Base-by-base conservation (phyloP, 1,140 invertebrate genomes). In the Euura lappo region DNA sequence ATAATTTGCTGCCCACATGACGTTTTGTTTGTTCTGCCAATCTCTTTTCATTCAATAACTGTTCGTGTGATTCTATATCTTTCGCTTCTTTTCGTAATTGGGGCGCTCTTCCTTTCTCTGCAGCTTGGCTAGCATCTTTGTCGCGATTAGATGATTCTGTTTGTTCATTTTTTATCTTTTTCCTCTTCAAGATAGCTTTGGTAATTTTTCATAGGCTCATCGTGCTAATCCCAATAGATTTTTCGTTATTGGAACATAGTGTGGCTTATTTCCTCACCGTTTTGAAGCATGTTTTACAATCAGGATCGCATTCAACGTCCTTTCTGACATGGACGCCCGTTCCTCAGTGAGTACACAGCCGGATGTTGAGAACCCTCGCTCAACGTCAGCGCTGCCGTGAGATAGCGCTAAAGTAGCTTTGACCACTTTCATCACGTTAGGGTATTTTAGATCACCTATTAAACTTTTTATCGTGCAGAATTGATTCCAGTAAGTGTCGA, bases 231-330 rank as follows among this genome's bases (percentile, higher is more conserved):
- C 70, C n/a, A 76, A n/a, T 43, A 76, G 67, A 44, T 72, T 65
- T 43, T 11, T 13, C 7, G 73, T 73, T 4, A 76, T 74, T 13
- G 71, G 69, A 13, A 72, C 72, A 44, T 67, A 68, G 45, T 71
- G 42, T 11, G 60, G 42, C 45, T 70, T 74, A 67, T 72, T 74
- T 8, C 71, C 13, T 69, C 64, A 76, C 28, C 60, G 69, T 66
- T 47, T 60, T 7, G 72, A 10, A 46, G 69, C 71, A 74, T 65
- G 64, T 11, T 72, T 73, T 45, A 77, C 51, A 70, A 64, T 72
- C 51, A 72, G 71, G 44, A 68, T 71, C 7, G 69, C 71, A 64
- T 77, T 77, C 6, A 75, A 71, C 46, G 71, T 74, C 60, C 69
- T 65, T 60, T 74, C 73, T 44, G 75, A 70, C 75, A 74, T 74